Conservation (phyloP, 2,113 vertebrate genomes). For the Calyptomena viridis region DNA sequence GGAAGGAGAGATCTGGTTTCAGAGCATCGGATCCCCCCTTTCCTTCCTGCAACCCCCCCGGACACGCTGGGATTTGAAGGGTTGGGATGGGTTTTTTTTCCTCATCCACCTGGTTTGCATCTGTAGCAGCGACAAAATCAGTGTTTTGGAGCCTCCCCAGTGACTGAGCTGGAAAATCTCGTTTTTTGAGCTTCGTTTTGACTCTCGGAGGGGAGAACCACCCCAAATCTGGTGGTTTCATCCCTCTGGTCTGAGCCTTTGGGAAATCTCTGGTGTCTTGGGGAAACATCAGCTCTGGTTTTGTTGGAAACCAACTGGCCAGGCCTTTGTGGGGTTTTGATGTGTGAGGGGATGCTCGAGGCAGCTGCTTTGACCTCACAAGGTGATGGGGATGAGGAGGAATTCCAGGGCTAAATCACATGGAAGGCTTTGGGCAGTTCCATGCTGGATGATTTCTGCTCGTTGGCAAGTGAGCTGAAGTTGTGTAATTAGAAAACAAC, state of each 20-base stretch:
- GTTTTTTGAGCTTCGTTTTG: background rate
- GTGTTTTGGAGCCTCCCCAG: background rate
- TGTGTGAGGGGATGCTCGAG: background rate
- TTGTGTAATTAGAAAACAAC: background rate
- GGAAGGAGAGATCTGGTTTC: conserved; percentile 43
- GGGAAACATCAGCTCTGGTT: background rate
- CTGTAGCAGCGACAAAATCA: background rate
- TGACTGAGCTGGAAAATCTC: background rate
- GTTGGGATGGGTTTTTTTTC: background rate
- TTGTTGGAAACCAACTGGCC: background rate
- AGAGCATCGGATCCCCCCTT: background rate
- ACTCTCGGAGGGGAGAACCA: background rate
- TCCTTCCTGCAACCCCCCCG: background rate
- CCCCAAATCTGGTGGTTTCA: background rate
- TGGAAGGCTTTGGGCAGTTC: background rate
- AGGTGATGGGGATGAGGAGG: background rate
- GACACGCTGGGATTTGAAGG: background rate
- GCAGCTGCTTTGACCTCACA: background rate
- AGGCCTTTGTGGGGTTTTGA: background rate
- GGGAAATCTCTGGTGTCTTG: background rate
- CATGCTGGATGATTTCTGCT: background rate
- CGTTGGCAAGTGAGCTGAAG: background rate
- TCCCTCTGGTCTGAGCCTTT: fast-evolving
- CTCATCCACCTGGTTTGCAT: background rate
- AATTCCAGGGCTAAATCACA: background rate